Conservation (phyloP, 2,888 invertebrate species). For the Dioctria linearis region DNA sequence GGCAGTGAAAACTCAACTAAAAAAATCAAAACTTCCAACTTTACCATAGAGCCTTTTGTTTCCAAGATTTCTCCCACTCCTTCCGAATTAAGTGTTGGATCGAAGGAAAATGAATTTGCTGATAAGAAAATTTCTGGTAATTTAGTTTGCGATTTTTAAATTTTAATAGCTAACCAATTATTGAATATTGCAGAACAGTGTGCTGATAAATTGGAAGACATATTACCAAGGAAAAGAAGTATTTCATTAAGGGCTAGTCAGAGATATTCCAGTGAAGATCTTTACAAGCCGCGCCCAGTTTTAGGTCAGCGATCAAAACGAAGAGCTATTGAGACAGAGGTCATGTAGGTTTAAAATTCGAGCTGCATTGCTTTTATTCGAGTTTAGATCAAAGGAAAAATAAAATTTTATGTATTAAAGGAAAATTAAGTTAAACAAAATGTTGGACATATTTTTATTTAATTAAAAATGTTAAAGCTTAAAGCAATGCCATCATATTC, state of each 20-base stretch:
- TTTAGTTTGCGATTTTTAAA: neutral
- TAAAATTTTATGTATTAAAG: no score
- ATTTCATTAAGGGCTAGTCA: conserved; percentile 66
- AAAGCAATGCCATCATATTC: no score
- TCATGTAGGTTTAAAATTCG: neutral
- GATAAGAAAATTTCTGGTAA: conserved; percentile 56
- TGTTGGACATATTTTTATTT: no score
- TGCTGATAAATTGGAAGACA: neutral
- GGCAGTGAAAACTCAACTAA: conserved; percentile 26
- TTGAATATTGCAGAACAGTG: conserved; percentile 22
- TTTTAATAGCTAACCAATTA: conserved; percentile 17
- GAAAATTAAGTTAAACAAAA: no score
- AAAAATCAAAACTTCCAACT: conserved; percentile 56
- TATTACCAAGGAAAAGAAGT: conserved; percentile 43
- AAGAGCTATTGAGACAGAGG: conserved; percentile 65
- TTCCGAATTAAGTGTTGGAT: conserved; percentile 67
- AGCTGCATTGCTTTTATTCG: no score
- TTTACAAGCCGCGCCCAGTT: conserved; percentile 79
- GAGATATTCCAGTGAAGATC: conserved; percentile 79
- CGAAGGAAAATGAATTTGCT: conserved; percentile 68
- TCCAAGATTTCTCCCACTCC: conserved; percentile 67
- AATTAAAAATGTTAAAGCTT: no score
- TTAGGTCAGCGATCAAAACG: conserved; percentile 74
- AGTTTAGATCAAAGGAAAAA: no score
- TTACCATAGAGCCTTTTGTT: conserved; percentile 40